Percentiles rank a stretch among this genome's conserved stretches.
Evolutionary conservation across 2,797 vertebrate species (phyloP).

Genomic region (Melanotaenia nigrans): DNA sequence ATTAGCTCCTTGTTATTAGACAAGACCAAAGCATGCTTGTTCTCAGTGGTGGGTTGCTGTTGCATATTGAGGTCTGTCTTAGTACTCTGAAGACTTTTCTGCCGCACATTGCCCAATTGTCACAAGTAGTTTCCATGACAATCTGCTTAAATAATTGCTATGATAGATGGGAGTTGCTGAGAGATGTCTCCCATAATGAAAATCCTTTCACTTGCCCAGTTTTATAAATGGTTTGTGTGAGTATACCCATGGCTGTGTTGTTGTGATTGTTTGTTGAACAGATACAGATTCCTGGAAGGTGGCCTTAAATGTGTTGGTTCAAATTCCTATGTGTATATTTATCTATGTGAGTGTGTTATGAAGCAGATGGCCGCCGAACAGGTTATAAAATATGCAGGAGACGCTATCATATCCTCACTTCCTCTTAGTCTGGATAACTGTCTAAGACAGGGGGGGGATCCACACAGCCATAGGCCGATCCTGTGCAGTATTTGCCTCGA

Average conservation of each 20-base stretch:
- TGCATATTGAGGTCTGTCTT: not conserved
- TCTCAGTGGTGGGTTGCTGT: conserved; percentile 20
- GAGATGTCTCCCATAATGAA: conserved; percentile 11
- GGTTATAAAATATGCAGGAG: conserved; percentile 72
- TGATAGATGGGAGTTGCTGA: conserved; percentile 5
- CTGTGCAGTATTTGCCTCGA: conserved; percentile 17
- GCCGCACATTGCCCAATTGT: not conserved
- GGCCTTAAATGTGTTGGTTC: conserved; percentile 10
- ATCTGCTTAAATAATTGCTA: conserved; percentile 16
- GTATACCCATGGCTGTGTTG: conserved; percentile 6
- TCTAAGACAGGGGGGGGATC: conserved; percentile 34
- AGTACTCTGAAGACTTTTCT: not conserved
- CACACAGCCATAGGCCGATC: conserved; percentile 16
- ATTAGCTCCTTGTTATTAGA: conserved; percentile 19
- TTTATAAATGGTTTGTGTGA: conserved; percentile 9
- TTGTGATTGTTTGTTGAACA: conserved; percentile 26
- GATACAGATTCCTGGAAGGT: conserved; percentile 10
- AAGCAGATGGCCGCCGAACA: conserved; percentile 64
- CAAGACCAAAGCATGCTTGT: conserved; percentile 13
- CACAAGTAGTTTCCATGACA: conserved; percentile 39
- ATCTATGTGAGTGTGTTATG: conserved; percentile 30
- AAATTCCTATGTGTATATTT: conserved; percentile 11
- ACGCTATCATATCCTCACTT: conserved; percentile 27
- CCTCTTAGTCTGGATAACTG: conserved; percentile 43
- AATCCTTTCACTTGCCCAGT: not conserved